phyloP scores from a whole-genome alignment of 2,888 invertebrate species.

The Xanthorhoe designata region DNA sequence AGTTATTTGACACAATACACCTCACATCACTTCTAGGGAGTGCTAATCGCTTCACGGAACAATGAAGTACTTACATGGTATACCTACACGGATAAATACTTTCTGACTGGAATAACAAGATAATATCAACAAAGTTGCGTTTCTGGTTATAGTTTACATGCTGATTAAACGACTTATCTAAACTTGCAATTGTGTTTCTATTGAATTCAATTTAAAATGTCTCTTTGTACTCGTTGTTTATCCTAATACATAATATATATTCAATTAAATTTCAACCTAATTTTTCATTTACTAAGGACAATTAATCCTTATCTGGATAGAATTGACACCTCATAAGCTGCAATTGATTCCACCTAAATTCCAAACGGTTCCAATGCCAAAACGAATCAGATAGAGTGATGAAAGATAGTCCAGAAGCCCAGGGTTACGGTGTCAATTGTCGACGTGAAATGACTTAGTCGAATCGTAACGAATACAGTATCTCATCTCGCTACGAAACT shows the following conservation, averaged over 20 bases:
- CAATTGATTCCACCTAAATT: constrained; percentile 38
- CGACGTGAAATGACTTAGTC: constrained; percentile 62
- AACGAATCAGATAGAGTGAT: constrained; percentile 49
- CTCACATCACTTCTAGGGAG: constrained; percentile 31
- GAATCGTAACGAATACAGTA: constrained; percentile 16
- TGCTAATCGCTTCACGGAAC: constrained; percentile 33
- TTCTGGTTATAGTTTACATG: constrained; percentile 16
- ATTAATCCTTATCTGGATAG: constrained; percentile 17
- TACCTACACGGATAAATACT: constrained; percentile 23
- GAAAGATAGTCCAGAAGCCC: constrained; percentile 64
- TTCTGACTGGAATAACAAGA: constrained; percentile 25
- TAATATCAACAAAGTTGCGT: constrained; percentile 14
- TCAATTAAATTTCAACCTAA: no score
- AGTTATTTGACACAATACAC: constrained; percentile 49
- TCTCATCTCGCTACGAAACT: constrained; percentile 6
- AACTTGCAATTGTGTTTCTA: background rate
- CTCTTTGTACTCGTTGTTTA: no score
- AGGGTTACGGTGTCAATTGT: constrained; percentile 79
- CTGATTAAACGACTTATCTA: constrained; percentile 6
- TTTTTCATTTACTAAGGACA: background rate
- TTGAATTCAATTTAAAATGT: no score
- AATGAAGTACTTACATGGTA: constrained; percentile 27
- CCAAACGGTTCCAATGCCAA: constrained; percentile 43
- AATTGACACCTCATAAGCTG: constrained; percentile 16
- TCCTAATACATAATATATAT: no score